Conservation (phyloP, 2,888 invertebrate species). For the Drosophila affinis region DNA sequence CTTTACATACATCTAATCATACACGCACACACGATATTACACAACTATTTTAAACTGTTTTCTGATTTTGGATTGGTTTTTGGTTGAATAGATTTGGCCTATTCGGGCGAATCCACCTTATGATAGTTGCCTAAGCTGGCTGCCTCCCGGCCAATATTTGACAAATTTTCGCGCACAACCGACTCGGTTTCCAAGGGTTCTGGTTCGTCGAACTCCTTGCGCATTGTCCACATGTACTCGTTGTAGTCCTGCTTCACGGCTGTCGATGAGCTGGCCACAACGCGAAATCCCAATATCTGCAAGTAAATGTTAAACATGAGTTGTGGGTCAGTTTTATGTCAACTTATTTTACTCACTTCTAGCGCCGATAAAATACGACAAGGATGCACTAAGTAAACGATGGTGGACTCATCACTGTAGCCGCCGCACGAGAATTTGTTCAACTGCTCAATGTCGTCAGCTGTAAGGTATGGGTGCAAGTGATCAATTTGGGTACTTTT, state of each 20-base stretch:
- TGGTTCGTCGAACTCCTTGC: slow-evolving; percentile 91
- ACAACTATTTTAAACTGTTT: slow-evolving; percentile 33
- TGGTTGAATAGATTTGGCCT: slow-evolving; percentile 46
- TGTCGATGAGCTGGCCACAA: slow-evolving; percentile 93
- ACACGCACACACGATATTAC: slow-evolving; percentile 41
- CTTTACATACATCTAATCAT: slow-evolving; percentile 5
- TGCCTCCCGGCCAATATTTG: slow-evolving; percentile 86
- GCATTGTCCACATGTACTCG: slow-evolving; percentile 97
- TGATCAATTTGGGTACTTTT: slow-evolving; percentile 22
- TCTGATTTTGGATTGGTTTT: slow-evolving; percentile 8
- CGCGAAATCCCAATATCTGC: slow-evolving; percentile 92
- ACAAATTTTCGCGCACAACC: slow-evolving; percentile 87
- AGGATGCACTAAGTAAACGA: slow-evolving; percentile 94
- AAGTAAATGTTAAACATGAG: slow-evolving; percentile 12
- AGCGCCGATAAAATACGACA: slow-evolving; percentile 93
- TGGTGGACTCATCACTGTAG: slow-evolving; percentile 92
- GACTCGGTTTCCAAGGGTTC: slow-evolving; percentile 87
- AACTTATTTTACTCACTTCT: slow-evolving; percentile 84
- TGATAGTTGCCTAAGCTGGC: slow-evolving; percentile 82
- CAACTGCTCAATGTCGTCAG: slow-evolving; percentile 92
- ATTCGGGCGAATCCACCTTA: slow-evolving; percentile 84
- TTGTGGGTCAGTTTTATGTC: background rate
- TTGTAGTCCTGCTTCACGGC: slow-evolving; percentile 94
- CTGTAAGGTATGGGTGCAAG: slow-evolving; percentile 82
- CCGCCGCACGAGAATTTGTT: slow-evolving; percentile 93